Evolutionary conservation across 1,140 invertebrate genomes (phyloP).

Genomic region (Eciton burchellii): DNA sequence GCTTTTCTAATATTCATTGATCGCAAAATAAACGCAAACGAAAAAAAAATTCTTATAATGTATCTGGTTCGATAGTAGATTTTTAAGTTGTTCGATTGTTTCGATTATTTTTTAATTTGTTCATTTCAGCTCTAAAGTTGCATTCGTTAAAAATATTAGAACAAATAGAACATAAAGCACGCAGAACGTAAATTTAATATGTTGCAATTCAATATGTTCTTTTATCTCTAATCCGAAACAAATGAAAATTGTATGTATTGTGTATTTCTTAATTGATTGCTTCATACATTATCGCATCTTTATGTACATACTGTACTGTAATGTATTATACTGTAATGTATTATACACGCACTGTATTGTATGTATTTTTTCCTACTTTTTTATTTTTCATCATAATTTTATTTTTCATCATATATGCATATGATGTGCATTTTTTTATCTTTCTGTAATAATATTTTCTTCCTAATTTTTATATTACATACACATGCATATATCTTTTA

Average conservation of each 20-base stretch:
- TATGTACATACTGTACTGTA: too few species aligned
- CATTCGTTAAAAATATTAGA: conserved; percentile 18
- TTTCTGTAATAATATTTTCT: neutral
- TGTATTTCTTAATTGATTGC: too few species aligned
- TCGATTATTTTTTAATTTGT: conserved; percentile 24
- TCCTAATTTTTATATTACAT: conserved; percentile 17
- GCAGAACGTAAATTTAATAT: too few species aligned
- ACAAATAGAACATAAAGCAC: conserved; percentile 17
- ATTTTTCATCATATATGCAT: neutral
- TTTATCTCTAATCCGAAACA: too few species aligned
- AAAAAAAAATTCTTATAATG: neutral
- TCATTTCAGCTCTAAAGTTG: conserved; percentile 27
- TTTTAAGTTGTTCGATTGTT: conserved; percentile 39
- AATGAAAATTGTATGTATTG: too few species aligned
- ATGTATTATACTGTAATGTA: too few species aligned
- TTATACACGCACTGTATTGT: neutral
- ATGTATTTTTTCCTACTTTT: too few species aligned
- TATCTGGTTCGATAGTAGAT: neutral
- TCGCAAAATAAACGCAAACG: conserved; percentile 19
- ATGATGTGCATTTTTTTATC: too few species aligned
- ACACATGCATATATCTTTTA: neutral
- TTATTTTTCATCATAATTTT: neutral
- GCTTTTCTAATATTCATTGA: conserved; percentile 32
- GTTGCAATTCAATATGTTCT: too few species aligned
- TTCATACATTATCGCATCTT: too few species aligned